Evolutionary conservation across 2,888 invertebrate genomes (phyloP).

Genomic region (Hipparchia sbordonii): DNA sequence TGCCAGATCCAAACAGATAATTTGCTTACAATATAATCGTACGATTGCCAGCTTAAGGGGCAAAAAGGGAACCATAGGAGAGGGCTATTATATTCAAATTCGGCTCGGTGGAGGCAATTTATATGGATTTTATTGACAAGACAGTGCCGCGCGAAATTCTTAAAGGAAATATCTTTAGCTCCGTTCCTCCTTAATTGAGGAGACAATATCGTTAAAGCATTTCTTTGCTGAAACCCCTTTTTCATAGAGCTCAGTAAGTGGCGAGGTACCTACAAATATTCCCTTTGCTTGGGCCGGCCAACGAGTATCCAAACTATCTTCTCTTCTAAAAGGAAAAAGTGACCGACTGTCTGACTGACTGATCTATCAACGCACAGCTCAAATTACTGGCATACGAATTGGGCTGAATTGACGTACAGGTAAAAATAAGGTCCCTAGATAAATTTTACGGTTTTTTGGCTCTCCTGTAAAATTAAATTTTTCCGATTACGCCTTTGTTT

Average conservation of each 20-base stretch:
- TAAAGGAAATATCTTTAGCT: slow-evolving; percentile 64
- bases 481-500: too few species aligned
- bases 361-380: too few species aligned
- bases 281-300: not conserved
- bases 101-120: slow-evolving; percentile 77
- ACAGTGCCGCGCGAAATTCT: slow-evolving; percentile 73
- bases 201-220: slow-evolving; percentile 70
- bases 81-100: slow-evolving; percentile 82
- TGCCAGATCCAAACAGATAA: slow-evolving; percentile 78
- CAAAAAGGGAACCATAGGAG: slow-evolving; percentile 72
- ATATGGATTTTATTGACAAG: slow-evolving; percentile 82
- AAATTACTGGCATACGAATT: too few species aligned
- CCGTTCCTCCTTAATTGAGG: slow-evolving; percentile 73
- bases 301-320: too few species aligned
- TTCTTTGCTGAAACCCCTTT: slow-evolving; percentile 23
- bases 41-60: slow-evolving; percentile 75
- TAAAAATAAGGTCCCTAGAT: too few species aligned
- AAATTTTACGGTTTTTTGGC: too few species aligned
- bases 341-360: too few species aligned
- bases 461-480: too few species aligned
- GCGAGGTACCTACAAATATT: not conserved
- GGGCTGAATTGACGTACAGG: too few species aligned
- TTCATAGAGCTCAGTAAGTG: slow-evolving; percentile 25
- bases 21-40: slow-evolving; percentile 83
- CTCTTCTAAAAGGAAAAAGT: too few species aligned